Conservation (phyloP, 2,888 invertebrate species). For the Parelbella ahira region DNA sequence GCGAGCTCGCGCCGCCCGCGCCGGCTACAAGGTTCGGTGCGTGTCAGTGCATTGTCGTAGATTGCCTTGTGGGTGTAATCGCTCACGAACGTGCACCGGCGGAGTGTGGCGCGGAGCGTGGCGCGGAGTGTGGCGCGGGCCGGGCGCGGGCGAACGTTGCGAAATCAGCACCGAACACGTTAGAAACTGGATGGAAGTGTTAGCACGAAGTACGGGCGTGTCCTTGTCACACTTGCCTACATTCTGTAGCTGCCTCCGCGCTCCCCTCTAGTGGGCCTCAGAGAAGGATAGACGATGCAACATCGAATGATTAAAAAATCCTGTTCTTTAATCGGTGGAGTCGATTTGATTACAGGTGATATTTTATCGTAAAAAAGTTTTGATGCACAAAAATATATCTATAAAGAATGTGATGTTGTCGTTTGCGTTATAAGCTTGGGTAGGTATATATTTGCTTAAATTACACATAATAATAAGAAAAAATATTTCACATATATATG, state of each 20-base stretch:
- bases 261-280: slow-evolving; percentile 54
- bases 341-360: no score
- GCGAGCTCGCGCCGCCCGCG: slow-evolving; percentile 39
- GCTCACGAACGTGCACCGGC: slow-evolving; percentile 59
- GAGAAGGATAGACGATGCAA: slow-evolving; percentile 71
- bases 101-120: no score
- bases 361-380: no score
- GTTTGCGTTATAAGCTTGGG: no score
- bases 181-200: slow-evolving; percentile 80
- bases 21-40: slow-evolving; percentile 39
- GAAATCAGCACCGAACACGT: slow-evolving; percentile 72
- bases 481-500: no score
- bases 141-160: slow-evolving; percentile 56
- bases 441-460: no score
- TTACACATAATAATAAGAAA: no score
- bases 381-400: no score
- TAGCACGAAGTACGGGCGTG: slow-evolving; percentile 77
- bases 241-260: slow-evolving; percentile 68
- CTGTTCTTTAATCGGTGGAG: slow-evolving; percentile 29
- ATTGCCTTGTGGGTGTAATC: slow-evolving; percentile 56
- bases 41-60: slow-evolving; percentile 45
- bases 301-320: slow-evolving; percentile 60
- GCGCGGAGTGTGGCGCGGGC: no score
- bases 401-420: no score
- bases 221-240: slow-evolving; percentile 81